Evolutionary conservation across 92 coral and sea anemone species (phyloP), one percentile per base, ranked within the genome.

Genomic region (Heteractis magnifica): DNA sequence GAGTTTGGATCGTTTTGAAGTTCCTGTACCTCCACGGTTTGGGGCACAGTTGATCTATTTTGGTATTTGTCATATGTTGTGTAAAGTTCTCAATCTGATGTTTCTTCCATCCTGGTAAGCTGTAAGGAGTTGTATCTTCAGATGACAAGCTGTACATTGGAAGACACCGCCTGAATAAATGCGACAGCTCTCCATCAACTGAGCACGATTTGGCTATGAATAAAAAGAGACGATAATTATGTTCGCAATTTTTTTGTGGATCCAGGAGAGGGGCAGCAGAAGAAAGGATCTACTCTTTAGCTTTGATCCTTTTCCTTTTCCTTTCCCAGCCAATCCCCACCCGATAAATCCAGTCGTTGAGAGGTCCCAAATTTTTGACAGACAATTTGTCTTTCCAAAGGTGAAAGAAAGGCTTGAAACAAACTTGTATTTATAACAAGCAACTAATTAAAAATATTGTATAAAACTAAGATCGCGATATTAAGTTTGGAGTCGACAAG

Each of bases 21-120:
- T 90, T 79, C 65, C 83, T 75, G 77, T 89, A 94, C 18, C 98
- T 92, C 98, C 98, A 94, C 6, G 98, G 93, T 51, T 77, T 89
- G 18, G 98, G 98, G 78, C 98, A 94, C 51, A 87, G 59, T 14
- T 77, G 50, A 23, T 82, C 76, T 13, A 86, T 52, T 49, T 89
- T 77, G 52, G 86, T 84, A 20, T 71, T 85, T 7, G 68, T 70
- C 41, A 72, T 8, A n/a, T 82, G 65, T 1, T n/a, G 74, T 10
- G 77, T 85, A 18, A 49, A 59, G 84, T 93, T 90, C 56, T 16
- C 14, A 65, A 88, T 68, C 49, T 90, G 94, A n/a, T 62, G 65
- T 14, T 23, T 18, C 59, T 84, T 34, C 98, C 98, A 94, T 52
- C 88, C 91, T 3, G 90, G 90, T 62, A 86, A 72, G 71, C 83